Evolutionary conservation across 2,113 vertebrate genomes (phyloP).

Genomic region (Eidolon helvum): DNA sequence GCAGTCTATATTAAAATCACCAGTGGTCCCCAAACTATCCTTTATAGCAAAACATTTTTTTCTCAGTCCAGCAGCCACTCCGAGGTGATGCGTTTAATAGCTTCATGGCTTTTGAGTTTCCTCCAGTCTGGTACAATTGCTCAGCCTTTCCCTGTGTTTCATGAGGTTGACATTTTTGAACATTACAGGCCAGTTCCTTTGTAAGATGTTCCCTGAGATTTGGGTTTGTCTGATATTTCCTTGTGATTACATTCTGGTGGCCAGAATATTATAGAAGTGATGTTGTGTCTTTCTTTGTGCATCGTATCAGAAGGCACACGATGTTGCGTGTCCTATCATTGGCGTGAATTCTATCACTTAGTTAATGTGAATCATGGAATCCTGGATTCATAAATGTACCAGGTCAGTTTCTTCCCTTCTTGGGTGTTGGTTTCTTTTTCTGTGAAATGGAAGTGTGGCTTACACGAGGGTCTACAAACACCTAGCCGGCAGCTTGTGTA

Average conservation of each 20-base stretch:
- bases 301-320: accelerated
- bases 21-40: background rate
- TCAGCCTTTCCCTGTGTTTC: background rate
- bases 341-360: background rate
- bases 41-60: background rate
- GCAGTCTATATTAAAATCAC: background rate
- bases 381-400: accelerated
- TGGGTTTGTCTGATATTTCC: background rate
- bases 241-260: background rate
- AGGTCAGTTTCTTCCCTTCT: background rate
- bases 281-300: background rate
- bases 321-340: accelerated
- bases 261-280: background rate
- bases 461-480: background rate
- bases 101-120: background rate
- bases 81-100: background rate
- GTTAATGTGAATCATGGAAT: background rate
- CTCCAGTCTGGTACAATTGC: background rate
- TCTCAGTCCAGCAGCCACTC: background rate
- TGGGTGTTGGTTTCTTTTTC: background rate
- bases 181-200: background rate
- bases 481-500: background rate
- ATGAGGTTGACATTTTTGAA: background rate
- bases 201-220: background rate
- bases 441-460: background rate